Conservation (phyloP, 2,113 vertebrate species). For the Daphoenositta chrysoptera region DNA sequence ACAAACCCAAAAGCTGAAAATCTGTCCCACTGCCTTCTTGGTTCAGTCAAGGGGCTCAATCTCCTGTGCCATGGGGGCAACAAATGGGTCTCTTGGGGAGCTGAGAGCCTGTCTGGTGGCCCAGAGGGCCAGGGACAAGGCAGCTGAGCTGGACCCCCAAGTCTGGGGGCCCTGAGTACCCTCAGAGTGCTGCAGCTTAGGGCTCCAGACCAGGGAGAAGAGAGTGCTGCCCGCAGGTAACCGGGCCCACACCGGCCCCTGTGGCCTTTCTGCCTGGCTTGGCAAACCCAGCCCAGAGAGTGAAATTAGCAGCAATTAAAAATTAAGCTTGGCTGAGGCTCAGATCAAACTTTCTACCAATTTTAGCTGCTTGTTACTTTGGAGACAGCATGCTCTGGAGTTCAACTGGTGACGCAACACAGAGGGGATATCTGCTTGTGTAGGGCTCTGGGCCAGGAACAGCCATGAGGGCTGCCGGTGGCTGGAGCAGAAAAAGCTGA, state of each 20-base stretch:
- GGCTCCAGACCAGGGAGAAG: neutral
- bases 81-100: neutral
- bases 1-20: neutral
- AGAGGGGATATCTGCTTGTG: neutral
- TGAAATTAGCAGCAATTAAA: constrained; percentile 60
- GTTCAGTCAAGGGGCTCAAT: neutral
- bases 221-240: neutral
- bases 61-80: no score
- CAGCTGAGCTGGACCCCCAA: rapidly evolving
- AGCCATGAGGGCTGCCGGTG: rapidly evolving
- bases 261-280: neutral
- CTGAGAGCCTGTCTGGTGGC: rapidly evolving
- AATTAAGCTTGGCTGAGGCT: constrained; percentile 49
- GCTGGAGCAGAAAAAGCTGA: neutral
- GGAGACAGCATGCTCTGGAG: neutral
- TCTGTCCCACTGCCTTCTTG: neutral
- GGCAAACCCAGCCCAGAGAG: neutral
- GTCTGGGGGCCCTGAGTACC: rapidly evolving
- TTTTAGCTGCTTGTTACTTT: constrained; percentile 36
- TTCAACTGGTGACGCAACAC: neutral
- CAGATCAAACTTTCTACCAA: constrained; percentile 41
- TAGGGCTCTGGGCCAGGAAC: neutral
- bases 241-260: neutral
- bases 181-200: rapidly evolving
- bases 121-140: rapidly evolving